Base-by-base conservation (phyloP, 2,888 invertebrate genomes). In the Anaspis maculata region DNA sequence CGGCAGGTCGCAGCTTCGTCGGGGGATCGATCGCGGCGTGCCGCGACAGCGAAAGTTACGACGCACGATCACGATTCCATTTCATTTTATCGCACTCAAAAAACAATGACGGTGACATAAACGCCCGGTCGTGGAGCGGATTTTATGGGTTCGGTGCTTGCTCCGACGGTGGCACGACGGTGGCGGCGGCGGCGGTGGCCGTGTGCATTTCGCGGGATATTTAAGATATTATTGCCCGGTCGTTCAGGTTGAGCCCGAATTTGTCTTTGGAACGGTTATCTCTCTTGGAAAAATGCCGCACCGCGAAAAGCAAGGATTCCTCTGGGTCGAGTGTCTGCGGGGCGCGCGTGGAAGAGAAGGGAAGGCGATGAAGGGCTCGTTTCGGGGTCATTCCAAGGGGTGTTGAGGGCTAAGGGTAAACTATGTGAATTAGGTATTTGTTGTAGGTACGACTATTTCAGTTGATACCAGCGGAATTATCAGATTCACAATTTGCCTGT, bases 1-100 rank as follows among this genome's bases (percentile, higher is more conserved):
- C 52, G 57, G 62, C 63, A 61, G 62, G 69, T 70, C 68, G 61
- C 63, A 62, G 67, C 67, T 69, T 64, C 70, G 64, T 65, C 67
- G 69, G 67, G 38, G 48, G 57, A 59, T 58, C 57, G 56, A 54
- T 55, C 47, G 33, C 38, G 46, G 50, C 46, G 47, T 45, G 50
- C 48, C 47, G 49, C 46, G 42, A 43, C 47, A 55, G 47, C 42
- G 50, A 48, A 52, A 59, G 58, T 56, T 49, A 53, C 53, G 62
- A 63, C 59, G 33, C 42, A 51, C 57, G 57, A 48, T 43, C 36
- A 13, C 41, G 25, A 32, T 40, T 35, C 41, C 39, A 33, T 44
- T 41, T 45, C 46, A 33, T 45, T 52, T 50, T 51, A 49, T 41
- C 45, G 32, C 22, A 35, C 15, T 23, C 25, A 39, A 14, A 27